These are phyloP conservation scores for Eupithecia exiguata DNA, from an alignment of 2,888 invertebrate genomes.

Conservation along the genomic window DNA sequence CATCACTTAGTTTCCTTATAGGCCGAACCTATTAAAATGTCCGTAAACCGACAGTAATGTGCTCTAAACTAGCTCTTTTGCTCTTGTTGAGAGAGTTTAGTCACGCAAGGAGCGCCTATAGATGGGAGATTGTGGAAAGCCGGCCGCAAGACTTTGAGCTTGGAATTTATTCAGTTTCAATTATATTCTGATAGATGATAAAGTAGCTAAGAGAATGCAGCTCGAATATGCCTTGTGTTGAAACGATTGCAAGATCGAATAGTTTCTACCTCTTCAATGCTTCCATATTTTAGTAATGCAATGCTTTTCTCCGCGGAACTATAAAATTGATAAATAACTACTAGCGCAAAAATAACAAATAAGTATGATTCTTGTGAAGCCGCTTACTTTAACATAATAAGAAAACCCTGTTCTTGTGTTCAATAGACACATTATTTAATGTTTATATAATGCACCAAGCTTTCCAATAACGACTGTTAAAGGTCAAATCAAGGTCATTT, in stretches of 20 bases:
- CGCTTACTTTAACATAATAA: not conserved
- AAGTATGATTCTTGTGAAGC: not conserved
- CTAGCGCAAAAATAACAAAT: not conserved
- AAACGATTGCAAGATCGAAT: not conserved
- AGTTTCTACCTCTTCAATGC: not conserved
- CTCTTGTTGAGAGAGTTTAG: constrained; percentile 41
- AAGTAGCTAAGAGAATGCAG: constrained; percentile 1
- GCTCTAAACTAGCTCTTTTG: constrained; percentile 42
- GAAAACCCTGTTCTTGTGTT: not conserved
- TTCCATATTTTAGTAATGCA: not conserved
- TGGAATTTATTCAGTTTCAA: constrained; percentile 17
- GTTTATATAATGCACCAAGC: constrained; percentile 7
- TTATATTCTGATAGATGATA: constrained; percentile 17
- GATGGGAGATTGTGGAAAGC: constrained; percentile 26
- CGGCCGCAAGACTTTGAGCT: constrained; percentile 7
- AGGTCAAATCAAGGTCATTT: constrained; percentile 19
- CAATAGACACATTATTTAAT: not conserved
- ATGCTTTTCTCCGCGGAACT: not conserved
- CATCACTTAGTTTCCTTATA: constrained; percentile 44
- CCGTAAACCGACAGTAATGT: constrained; percentile 44
- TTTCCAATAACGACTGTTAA: constrained; percentile 10
- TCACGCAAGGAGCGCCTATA: constrained; percentile 40
- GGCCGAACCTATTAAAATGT: constrained; percentile 41
- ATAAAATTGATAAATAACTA: not conserved
- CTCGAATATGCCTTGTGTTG: constrained; percentile 5